Evolutionary conservation across 2,797 vertebrate genomes (phyloP).

Genomic region (Merluccius polli): DNA sequence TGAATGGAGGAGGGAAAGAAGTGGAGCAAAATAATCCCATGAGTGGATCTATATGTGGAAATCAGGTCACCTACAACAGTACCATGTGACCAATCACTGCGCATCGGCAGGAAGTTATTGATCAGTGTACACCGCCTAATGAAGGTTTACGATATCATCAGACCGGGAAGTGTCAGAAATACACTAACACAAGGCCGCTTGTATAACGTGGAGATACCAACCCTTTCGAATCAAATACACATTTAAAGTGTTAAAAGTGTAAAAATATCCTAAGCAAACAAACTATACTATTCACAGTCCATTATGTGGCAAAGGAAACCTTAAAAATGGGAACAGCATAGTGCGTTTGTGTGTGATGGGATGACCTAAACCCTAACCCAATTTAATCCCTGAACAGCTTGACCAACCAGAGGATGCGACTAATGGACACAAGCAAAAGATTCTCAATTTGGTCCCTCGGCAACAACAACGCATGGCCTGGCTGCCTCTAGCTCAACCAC

Average conservation of each 20-base stretch:
- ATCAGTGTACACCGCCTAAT: background rate
- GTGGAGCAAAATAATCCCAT: slow-evolving; percentile 26
- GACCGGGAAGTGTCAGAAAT: background rate
- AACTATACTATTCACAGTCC: background rate
- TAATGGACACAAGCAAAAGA: background rate
- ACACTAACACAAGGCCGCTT: background rate
- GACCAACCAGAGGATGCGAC: background rate
- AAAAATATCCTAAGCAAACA: background rate
- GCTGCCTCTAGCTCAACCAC: background rate
- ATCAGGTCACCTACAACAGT: slow-evolving; percentile 30
- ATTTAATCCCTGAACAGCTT: background rate
- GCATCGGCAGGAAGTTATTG: slow-evolving; percentile 2
- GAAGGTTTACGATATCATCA: background rate
- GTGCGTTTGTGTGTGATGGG: background rate
- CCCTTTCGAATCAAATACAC: background rate
- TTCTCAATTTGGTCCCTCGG: background rate
- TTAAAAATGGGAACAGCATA: background rate
- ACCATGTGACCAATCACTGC: slow-evolving; percentile 1
- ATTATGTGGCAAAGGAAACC: background rate
- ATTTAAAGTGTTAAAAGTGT: background rate
- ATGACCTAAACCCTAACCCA: background rate
- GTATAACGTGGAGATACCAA: background rate
- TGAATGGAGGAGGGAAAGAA: slow-evolving; percentile 29
- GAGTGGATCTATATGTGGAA: slow-evolving; percentile 33
- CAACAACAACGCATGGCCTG: background rate